Base-by-base conservation (phyloP, 2,113 vertebrate species). In the Monopterus albus region DNA sequence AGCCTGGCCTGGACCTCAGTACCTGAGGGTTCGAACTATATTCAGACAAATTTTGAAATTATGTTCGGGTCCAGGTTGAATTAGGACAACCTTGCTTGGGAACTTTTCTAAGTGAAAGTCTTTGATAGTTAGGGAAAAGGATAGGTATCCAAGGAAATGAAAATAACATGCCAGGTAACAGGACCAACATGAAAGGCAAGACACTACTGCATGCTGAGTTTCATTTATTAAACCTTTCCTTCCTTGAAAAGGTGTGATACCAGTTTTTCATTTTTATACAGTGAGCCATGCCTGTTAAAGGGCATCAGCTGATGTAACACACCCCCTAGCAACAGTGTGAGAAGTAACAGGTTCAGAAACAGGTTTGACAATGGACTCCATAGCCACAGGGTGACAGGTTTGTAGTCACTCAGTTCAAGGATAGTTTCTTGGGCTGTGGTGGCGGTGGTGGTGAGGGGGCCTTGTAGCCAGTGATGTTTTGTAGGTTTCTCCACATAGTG, bases 81-180 rank as follows among this genome's bases (percentile, higher is more conserved):
- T n/a, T n/a, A n/a, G n/a, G n/a, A n/a, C n/a, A n/a, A n/a, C n/a
- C n/a, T n/a, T 45, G 51, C 57, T 3, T 3, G 1, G 71, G 75
- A 47, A 84, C 62, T 76, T 81, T 78, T 70, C 66, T n/a, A 1
- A 17, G 65, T 64, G 11, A 49, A 2, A 56, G 14, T 8, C 11
- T 5, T 35, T 23, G 2, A 28, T 0, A 39, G 7, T 13, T 25
- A 58, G 55, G 18, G 7, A 46, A 47, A 23, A 13, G 21, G 47
- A 18, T 23, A 13, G 57, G 20, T 59, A 42, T 50, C 12, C 69
- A 61, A 45, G 52, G 55, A 84, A 53, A 61, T 62, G 31, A 45
- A 78, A 78, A 38, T 31, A 26, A 46, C 18, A 7, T 11, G 23
- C n/a, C 7, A 38, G 23, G 23, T 50, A 17, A 43, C 49, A 4